These are phyloP conservation scores for Drosophila limbata DNA, from an alignment of 2,888 invertebrate genomes.

Conservation along the genomic window DNA sequence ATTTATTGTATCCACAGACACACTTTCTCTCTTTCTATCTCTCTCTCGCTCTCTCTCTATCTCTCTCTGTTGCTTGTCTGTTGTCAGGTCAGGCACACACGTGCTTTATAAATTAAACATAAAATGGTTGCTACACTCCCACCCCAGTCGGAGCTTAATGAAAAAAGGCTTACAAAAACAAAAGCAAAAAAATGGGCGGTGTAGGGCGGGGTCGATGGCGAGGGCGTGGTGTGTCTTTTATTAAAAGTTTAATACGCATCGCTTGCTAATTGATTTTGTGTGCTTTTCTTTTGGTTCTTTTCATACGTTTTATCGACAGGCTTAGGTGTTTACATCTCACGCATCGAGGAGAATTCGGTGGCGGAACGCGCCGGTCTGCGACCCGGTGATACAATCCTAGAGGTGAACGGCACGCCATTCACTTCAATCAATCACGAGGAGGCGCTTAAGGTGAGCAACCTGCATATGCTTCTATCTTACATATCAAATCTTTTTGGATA, in stretches of 20 bases:
- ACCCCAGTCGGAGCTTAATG: constrained; percentile 40
- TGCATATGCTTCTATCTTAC: constrained; percentile 28
- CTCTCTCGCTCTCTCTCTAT: neutral
- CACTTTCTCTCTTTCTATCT: constrained; percentile 8
- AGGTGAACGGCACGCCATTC: constrained; percentile 97
- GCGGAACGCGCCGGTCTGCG: constrained; percentile 95
- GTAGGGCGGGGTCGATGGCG: constrained; percentile 10
- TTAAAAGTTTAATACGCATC: constrained; percentile 64
- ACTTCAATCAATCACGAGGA: constrained; percentile 96
- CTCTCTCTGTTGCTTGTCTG: neutral
- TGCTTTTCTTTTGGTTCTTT: constrained; percentile 62
- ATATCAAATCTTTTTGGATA: constrained; percentile 32
- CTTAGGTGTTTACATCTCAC: constrained; percentile 95
- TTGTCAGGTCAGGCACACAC: constrained; percentile 55
- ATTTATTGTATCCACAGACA: constrained; percentile 39
- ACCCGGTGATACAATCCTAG: constrained; percentile 97
- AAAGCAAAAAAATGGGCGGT: constrained; percentile 18
- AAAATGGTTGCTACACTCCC: constrained; percentile 61
- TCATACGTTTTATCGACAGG: constrained; percentile 86
- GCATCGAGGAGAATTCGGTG: constrained; percentile 95
- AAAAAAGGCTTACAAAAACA: constrained; percentile 61
- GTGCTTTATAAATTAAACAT: constrained; percentile 74
- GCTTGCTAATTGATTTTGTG: constrained; percentile 70
- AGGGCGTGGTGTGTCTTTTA: constrained; percentile 49
- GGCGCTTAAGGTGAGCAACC: constrained; percentile 91